Conservation (phyloP, 2,888 invertebrate genomes). For the Diachrysia chrysitis region DNA sequence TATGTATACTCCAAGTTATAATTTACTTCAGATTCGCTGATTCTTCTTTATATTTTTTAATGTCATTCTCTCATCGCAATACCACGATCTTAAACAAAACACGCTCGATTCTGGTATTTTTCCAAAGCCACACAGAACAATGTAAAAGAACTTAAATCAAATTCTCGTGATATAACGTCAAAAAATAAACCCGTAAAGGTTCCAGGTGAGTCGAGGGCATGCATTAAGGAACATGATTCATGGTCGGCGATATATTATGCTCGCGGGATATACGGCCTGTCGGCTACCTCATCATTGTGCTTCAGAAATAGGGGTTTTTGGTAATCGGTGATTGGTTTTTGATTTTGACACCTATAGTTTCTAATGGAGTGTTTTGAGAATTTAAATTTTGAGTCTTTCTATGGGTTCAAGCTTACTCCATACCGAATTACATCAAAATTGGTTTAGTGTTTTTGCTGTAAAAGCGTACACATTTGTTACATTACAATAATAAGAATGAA, state of each 20-base stretch:
- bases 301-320: not conserved
- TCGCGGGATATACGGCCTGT: slow-evolving; percentile 44
- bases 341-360: not conserved
- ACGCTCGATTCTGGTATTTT: not conserved
- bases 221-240: slow-evolving; percentile 54
- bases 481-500: too few relatives aligned
- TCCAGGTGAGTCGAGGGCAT: slow-evolving; percentile 36
- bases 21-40: too few relatives aligned
- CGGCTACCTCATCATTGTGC: slow-evolving; percentile 25
- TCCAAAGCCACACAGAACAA: not conserved
- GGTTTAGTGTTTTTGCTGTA: too few relatives aligned
- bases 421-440: too few relatives aligned
- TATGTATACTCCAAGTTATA: too few relatives aligned
- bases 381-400: not conserved
- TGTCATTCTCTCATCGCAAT: too few relatives aligned
- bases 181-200: slow-evolving; percentile 8
- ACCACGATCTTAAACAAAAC: not conserved
- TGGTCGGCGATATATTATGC: slow-evolving; percentile 47
- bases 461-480: too few relatives aligned
- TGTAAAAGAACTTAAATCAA: not conserved
- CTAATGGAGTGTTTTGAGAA: not conserved
- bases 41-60: too few relatives aligned
- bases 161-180: slow-evolving; percentile 16
- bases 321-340: not conserved
- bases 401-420: too few relatives aligned